phyloP scores from a whole-genome alignment of 1,140 invertebrate genomes.

The Melanaphis sacchari region DNA sequence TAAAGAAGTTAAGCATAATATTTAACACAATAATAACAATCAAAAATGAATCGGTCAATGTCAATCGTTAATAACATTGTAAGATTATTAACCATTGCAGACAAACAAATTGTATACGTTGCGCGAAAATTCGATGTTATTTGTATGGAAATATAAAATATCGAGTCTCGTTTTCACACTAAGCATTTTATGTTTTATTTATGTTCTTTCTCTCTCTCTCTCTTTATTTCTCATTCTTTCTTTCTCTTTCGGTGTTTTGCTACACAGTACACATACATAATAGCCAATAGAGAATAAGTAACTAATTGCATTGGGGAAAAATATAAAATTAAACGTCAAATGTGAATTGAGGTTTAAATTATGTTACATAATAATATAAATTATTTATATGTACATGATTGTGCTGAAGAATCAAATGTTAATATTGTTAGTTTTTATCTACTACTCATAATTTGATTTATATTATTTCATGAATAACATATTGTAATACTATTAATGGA shows the following conservation, averaged over 20 bases:
- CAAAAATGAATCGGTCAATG: background rate
- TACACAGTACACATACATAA: background rate
- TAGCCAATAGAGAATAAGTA: background rate
- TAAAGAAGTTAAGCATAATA: background rate
- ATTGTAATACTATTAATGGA: too few species aligned
- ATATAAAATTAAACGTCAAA: background rate
- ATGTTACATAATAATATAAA: too few species aligned
- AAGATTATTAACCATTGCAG: background rate
- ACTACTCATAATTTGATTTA: too few species aligned
- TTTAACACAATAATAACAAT: background rate
- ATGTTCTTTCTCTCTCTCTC: background rate
- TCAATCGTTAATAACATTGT: background rate
- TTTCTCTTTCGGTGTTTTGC: background rate
- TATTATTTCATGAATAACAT: too few species aligned
- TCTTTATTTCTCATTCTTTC: too few species aligned
- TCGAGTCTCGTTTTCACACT: conserved; percentile 3
- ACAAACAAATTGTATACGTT: background rate
- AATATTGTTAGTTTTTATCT: too few species aligned
- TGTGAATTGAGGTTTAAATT: background rate
- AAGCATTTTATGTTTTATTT: background rate
- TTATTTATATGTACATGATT: too few species aligned
- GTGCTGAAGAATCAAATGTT: too few species aligned
- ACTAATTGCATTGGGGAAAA: background rate
- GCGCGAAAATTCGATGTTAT: background rate
- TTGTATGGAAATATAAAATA: conserved; percentile 5